Base-by-base conservation (phyloP, 2,888 invertebrate species). In the Eueremaeus valkanovi region DNA sequence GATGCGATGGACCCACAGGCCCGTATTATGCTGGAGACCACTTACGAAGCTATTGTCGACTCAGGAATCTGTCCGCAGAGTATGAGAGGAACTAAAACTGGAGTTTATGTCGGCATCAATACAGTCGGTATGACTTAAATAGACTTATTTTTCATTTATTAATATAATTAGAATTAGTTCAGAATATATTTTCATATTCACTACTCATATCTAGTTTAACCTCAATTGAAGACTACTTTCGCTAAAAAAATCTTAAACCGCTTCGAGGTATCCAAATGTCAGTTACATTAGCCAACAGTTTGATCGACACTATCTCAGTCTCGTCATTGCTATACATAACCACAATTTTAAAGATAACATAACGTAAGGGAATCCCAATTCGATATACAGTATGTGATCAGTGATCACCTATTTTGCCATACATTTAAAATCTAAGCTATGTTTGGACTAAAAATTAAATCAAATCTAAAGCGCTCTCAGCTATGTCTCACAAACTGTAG, bases 1-100 rank as follows among this genome's bases (percentile, higher is more conserved):
- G 88, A 92, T 81, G 89, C 90, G 74, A 93, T 96, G 91, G 95
- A 96, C 84, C 94, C 95, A 11, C 92, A 94, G 84, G 86, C 97
- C 79, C 87, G 95, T 79, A 87, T 95, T 84, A 85, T 98, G 79
- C 87, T 98, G 72, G 98, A 95, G 85, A 84, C 90, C 55, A 93
- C 95, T 21, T 90, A 94, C 84, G 97, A 97, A 85, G 90, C 92
- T 55, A 88, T 95, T 78, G 87, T 95, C 78, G 97, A 97, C 86
- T 92, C 95, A 73, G 91, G 90, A 85, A 81, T 91, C 77, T 93
- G 92, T 84, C 97, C 97, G 16, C 85, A 86, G 74, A 90, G 91
- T 79, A 83, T 95, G 73, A 88, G 92, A 80, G 98, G 98, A 74
- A 88, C 90, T 11, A 91, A 89, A 81, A 96, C 95, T 72, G 98